A percentile compares a stretch with the other conserved stretches of the same genome.
Conservation (phyloP, 2,888 invertebrate genomes). For the Tenthredo scrophulariae region DNA sequence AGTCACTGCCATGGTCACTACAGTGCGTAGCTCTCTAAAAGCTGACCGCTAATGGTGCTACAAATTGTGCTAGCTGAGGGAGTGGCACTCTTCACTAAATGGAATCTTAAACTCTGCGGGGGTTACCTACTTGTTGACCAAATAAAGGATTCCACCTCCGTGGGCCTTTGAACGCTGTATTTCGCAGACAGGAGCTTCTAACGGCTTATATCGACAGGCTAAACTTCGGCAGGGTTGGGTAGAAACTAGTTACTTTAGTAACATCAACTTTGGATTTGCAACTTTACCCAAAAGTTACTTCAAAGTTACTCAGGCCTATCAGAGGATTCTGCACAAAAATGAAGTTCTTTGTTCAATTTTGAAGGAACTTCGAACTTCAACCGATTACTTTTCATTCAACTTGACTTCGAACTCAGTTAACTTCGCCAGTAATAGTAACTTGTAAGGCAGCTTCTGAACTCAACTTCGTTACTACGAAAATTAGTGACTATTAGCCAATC, state of each 20-base stretch:
- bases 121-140: slow-evolving; percentile 73
- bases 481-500: neutral
- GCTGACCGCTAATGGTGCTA: slow-evolving; percentile 58
- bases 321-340: neutral
- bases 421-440: too few species aligned
- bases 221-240: neutral
- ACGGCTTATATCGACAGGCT: neutral
- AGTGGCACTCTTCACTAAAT: slow-evolving; percentile 55
- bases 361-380: neutral
- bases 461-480: neutral
- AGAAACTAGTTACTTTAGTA: neutral
- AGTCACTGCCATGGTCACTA: slow-evolving; percentile 11
- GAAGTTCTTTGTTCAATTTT: neutral
- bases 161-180: neutral
- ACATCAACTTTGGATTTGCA: neutral
- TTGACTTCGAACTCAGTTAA: too few species aligned
- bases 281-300: neutral
- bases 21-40: neutral
- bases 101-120: slow-evolving; percentile 59
- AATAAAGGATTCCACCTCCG: slow-evolving; percentile 73
- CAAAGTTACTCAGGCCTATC: neutral
- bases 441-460: neutral
- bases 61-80: slow-evolving; percentile 54
- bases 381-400: neutral
- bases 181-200: neutral